Percentiles rank a stretch among this genome's conserved stretches.
These are phyloP conservation scores for Gymnarchus niloticus DNA, from an alignment of 2,113 vertebrate species.

Conservation along the genomic window DNA sequence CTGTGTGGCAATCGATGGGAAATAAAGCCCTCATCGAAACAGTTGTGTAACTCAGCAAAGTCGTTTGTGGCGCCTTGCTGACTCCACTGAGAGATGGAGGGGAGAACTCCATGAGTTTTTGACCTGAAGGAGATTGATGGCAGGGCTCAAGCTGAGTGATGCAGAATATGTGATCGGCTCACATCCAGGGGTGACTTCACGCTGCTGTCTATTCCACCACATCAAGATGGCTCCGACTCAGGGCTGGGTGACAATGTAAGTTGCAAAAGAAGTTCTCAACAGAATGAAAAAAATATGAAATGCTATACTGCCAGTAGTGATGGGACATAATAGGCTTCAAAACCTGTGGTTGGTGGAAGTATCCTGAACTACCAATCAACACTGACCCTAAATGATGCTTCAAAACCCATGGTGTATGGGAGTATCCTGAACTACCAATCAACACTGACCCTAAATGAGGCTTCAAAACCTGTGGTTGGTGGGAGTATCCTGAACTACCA, in stretches of 20 bases:
- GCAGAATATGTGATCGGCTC: not conserved
- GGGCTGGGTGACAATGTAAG: not conserved
- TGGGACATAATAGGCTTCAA: no score
- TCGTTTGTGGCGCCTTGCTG: not conserved
- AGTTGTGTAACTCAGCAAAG: not conserved
- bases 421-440: no score
- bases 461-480: no score
- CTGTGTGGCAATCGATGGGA: not conserved
- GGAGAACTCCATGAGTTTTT: not conserved
- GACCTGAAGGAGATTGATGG: not conserved
- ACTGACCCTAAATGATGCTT: no score
- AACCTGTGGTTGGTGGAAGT: no score
- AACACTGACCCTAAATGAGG: no score
- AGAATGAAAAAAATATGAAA: not conserved
- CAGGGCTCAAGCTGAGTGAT: not conserved
- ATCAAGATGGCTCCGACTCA: not conserved
- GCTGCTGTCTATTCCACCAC: not conserved
- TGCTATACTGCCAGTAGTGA: no score
- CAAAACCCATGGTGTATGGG: no score
- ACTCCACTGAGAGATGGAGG: not conserved
- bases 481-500: no score
- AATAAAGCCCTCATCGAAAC: constrained; percentile 12
- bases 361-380: no score
- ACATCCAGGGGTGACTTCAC: not conserved
- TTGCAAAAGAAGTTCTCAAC: not conserved